These are phyloP conservation scores for Glaucomys volans DNA, from an alignment of 2,113 vertebrate species.

Conservation along the genomic window DNA sequence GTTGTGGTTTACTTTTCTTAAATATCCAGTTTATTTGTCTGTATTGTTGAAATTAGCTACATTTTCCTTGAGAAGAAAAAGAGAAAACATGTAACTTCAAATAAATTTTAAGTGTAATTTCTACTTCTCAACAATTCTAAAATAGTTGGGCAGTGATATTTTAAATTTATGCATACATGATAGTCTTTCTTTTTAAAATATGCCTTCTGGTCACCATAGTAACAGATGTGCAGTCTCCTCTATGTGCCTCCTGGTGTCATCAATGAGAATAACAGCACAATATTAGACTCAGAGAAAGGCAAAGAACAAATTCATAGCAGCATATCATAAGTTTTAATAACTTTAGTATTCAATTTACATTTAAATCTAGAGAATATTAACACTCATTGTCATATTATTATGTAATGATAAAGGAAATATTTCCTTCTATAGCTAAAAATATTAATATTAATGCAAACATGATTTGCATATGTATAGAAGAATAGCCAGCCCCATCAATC, in stretches of 20 bases:
- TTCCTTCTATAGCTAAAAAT: slow-evolving; percentile 31
- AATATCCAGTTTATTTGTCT: background rate
- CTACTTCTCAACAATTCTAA: background rate
- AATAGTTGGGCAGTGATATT: background rate
- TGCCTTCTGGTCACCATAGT: slow-evolving; percentile 46
- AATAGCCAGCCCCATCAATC: slow-evolving; percentile 39
- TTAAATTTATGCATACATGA: slow-evolving; percentile 40
- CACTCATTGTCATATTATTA: slow-evolving; percentile 8
- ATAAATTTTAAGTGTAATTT: background rate
- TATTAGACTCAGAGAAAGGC: slow-evolving; percentile 1
- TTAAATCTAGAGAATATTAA: slow-evolving; percentile 64
- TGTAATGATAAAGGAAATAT: slow-evolving; percentile 32
- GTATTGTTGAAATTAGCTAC: background rate
- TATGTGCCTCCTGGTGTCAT: slow-evolving; percentile 64
- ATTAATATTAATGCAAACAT: slow-evolving; percentile 53
- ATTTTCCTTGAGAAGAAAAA: slow-evolving; percentile 30
- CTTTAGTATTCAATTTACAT: background rate
- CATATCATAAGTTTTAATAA: slow-evolving; percentile 44
- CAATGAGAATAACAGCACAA: slow-evolving; percentile 37
- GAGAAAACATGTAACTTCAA: background rate
- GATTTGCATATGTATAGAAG: slow-evolving; percentile 71
- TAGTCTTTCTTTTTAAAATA: slow-evolving; percentile 9
- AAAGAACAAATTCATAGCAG: background rate
- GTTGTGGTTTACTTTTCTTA: background rate
- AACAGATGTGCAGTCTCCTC: slow-evolving; percentile 42